Percentiles rank a stretch among this genome's conserved stretches.
Evolutionary conservation across 2,797 vertebrate genomes (phyloP).

Genomic region (Ceyx erithaca): DNA sequence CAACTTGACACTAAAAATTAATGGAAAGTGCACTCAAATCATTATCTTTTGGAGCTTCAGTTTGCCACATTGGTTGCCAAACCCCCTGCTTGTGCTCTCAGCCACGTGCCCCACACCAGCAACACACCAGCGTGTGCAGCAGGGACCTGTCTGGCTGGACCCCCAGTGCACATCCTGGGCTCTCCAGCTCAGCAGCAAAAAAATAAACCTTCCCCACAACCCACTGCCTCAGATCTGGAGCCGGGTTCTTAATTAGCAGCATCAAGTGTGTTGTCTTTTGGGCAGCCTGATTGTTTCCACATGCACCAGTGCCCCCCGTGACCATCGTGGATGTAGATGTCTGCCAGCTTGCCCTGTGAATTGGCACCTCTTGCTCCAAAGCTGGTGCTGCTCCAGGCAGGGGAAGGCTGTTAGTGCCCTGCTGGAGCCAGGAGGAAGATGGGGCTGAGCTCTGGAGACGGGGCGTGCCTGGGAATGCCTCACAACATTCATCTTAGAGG

Average conservation of each 20-base stretch:
- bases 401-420: conserved; percentile 25
- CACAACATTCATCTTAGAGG: conserved; percentile 42
- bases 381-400: neutral
- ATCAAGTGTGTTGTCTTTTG: conserved; percentile 65
- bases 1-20: conserved; percentile 65
- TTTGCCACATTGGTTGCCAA: conserved; percentile 55
- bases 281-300: conserved; percentile 74
- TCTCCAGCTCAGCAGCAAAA: conserved; percentile 43
- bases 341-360: neutral
- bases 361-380: neutral
- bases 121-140: conserved; percentile 43
- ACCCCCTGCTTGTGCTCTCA: neutral
- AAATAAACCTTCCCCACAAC: neutral
- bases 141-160: conserved; percentile 1
- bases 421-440: conserved; percentile 17
- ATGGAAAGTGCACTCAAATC: conserved; percentile 54
- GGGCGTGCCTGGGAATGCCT: conserved; percentile 46
- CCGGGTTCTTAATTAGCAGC: conserved; percentile 56
- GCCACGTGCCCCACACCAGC: conserved; percentile 25
- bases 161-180: neutral
- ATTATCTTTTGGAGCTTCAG: conserved; percentile 55
- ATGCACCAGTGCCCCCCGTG: conserved; percentile 61
- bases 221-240: conserved; percentile 42
- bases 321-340: neutral
- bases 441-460: neutral